These are phyloP conservation scores for Cantharis lateralis DNA, from an alignment of 2,888 invertebrate genomes.

Conservation along the genomic window DNA sequence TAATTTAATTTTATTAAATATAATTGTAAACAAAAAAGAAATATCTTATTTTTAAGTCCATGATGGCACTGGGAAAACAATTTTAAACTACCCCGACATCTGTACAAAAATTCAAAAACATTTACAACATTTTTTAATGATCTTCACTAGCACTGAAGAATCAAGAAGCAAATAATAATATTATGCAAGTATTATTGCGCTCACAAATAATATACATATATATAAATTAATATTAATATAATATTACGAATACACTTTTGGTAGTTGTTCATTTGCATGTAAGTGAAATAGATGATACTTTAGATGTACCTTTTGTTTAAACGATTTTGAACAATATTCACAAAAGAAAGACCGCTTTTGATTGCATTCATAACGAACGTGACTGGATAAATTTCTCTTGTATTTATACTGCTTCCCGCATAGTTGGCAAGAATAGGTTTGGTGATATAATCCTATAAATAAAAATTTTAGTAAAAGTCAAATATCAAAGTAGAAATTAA, in stretches of 20 bases:
- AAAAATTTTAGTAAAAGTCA: conserved; percentile 10
- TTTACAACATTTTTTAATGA: not conserved
- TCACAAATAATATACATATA: not conserved
- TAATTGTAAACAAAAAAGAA: too few relatives aligned
- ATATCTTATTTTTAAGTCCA: too few relatives aligned
- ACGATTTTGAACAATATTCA: conserved; percentile 49
- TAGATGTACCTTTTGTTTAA: conserved; percentile 53
- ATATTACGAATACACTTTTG: not conserved
- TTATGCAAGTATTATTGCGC: not conserved
- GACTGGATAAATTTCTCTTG: conserved; percentile 72
- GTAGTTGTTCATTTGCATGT: conserved; percentile 35
- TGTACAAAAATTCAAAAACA: too few relatives aligned
- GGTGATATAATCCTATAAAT: not conserved
- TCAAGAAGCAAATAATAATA: not conserved
- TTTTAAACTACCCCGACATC: too few relatives aligned
- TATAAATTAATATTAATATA: not conserved
- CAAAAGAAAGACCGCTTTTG: conserved; percentile 54
- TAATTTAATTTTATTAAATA: too few relatives aligned
- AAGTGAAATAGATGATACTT: conserved; percentile 48
- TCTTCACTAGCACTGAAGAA: not conserved
- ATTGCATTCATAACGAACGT: conserved; percentile 57
- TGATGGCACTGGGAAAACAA: too few relatives aligned
- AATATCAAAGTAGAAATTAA: not conserved
- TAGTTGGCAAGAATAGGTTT: conserved; percentile 2
- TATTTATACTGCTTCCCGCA: conserved; percentile 73